Conservation (phyloP, 2,888 invertebrate species). For the Myopa tessellatipennis region DNA sequence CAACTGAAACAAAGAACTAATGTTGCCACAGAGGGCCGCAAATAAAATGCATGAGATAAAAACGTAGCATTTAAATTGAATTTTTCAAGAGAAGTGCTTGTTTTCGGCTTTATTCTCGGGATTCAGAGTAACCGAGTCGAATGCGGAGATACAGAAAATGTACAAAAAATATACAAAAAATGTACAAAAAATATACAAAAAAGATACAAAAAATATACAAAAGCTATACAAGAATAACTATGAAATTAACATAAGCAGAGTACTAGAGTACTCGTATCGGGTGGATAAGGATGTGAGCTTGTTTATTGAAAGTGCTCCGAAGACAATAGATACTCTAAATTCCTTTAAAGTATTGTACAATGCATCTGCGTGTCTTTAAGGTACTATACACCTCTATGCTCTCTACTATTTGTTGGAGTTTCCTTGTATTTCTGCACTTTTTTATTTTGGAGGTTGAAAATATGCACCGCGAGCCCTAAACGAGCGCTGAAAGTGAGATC, state of each 20-base stretch:
- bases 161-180: neutral
- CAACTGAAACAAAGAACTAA: neutral
- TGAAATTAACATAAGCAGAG: slow-evolving; percentile 13
- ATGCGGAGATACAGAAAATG: neutral
- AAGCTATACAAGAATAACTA: neutral
- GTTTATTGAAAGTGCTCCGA: neutral
- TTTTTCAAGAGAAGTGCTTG: neutral
- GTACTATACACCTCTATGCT: neutral
- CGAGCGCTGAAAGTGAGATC: too few species aligned
- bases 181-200: neutral
- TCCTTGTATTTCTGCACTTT: too few species aligned
- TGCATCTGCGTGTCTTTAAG: slow-evolving; percentile 11
- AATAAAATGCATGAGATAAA: slow-evolving; percentile 20
- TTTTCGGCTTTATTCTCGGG: slow-evolving; percentile 9
- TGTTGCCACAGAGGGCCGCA: neutral
- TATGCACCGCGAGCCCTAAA: too few species aligned
- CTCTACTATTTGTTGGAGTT: neutral
- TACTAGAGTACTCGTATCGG: neutral
- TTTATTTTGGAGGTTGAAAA: too few species aligned
- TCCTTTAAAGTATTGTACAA: neutral
- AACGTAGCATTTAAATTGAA: slow-evolving; percentile 26
- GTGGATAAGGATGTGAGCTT: neutral
- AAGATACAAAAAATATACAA: neutral
- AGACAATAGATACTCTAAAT: neutral
- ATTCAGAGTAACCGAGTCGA: neutral